Conservation (phyloP, 2,888 invertebrate species). For the Perithous albicinctus region DNA sequence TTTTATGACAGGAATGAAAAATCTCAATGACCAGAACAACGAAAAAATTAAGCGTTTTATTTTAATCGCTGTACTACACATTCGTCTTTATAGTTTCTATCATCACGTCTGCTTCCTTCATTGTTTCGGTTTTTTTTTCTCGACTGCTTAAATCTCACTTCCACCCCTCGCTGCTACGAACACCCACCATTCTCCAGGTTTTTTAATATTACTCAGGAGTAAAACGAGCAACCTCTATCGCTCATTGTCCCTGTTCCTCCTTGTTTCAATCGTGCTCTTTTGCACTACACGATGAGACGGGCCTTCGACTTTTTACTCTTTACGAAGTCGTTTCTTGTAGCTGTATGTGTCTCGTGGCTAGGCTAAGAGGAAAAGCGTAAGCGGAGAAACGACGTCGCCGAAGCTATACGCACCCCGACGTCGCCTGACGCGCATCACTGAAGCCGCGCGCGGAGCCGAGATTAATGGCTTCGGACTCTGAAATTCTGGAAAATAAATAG, state of each 20-base stretch:
- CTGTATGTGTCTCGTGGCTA: constrained; percentile 8
- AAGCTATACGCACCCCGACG: constrained; percentile 81
- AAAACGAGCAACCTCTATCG: constrained; percentile 34
- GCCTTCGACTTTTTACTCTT: constrained; percentile 1
- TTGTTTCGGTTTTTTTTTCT: constrained; percentile 58
- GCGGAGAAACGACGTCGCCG: constrained; percentile 47
- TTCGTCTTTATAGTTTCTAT: constrained; percentile 55
- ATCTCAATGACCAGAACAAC: too few relatives aligned
- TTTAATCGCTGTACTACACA: too few relatives aligned
- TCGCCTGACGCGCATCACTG: constrained; percentile 84
- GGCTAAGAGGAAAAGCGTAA: constrained; percentile 40
- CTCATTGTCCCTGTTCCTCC: constrained; percentile 64
- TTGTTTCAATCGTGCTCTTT: constrained; percentile 66
- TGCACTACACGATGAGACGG: constrained; percentile 28
- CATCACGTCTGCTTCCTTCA: constrained; percentile 52
- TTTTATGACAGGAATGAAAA: too few relatives aligned
- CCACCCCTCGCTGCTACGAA: constrained; percentile 47
- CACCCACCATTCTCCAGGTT: constrained; percentile 24
- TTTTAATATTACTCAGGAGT: constrained; percentile 27
- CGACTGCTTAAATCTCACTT: constrained; percentile 29
- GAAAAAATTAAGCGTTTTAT: too few relatives aligned
- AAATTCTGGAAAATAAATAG: constrained; percentile 85
- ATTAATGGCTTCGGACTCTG: constrained; percentile 84
- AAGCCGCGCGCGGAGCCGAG: constrained; percentile 80
- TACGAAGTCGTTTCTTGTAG: constrained; percentile 27